Evolutionary conservation across 2,888 invertebrate genomes (phyloP), one percentile per base, ranked within the genome.

Genomic region (Drosophila paramelanica): DNA sequence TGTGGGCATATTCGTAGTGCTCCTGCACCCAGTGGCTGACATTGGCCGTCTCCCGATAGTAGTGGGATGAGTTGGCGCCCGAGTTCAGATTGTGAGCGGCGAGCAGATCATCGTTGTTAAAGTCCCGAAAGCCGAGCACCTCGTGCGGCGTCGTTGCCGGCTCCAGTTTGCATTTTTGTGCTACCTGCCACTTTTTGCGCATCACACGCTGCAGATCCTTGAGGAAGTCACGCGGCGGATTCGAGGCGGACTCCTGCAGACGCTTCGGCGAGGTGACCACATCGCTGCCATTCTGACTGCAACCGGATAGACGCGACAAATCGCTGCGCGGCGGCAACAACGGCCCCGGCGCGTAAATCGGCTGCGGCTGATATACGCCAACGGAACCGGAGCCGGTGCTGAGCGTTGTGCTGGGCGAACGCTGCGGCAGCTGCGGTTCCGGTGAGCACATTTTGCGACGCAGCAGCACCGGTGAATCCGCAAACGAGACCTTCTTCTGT

Each of bases 111-210:
- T 91, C 93, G 0, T 94, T 93, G 5, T 96, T 95, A 33, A 96
- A 96, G 90, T 97, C 97, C 7, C 98, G 94, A 90, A 98, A 98
- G 0, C 98, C 98, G 7, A 98, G 94, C 2, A 98, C 97, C 91
- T 98, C 97, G 89, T 97, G 97, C 0, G 98, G 97, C 41, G 97
- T 97, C 1, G 97, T 97, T n/a, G 96, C 95, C 13, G 96, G 95
- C 91, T 98, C 97, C 25, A 96, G 93, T 92, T 97, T 97, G 90
- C 98, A 97, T 90, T 98, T 98, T 89, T 98, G 97, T 3, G 98
- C 97, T 0, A 98, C 97, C 89, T 97, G 97, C 97, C 97, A 97
- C 89, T 98, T 98, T 90, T 97, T 97, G 77, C 97, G 94, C 97
- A 98, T 98, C 0, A 98, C 98, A 55, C 97, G 94, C 90, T 98